Evolutionary conservation across 2,888 invertebrate genomes (phyloP).

Genomic region (Netelia melanura): DNA sequence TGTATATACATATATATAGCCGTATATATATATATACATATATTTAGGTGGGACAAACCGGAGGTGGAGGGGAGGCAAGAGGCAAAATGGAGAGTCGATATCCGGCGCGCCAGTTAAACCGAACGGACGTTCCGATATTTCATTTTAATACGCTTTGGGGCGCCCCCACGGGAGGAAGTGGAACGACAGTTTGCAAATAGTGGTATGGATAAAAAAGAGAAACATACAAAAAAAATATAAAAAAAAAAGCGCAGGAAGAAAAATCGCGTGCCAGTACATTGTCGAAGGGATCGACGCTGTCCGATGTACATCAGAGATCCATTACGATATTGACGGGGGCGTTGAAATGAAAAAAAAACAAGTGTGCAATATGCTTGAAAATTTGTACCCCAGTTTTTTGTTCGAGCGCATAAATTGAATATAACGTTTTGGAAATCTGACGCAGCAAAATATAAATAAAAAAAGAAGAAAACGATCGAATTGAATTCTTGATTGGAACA

Average conservation of each 20-base stretch:
- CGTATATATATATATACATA: slow-evolving; percentile 28
- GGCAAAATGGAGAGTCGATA: slow-evolving; percentile 60
- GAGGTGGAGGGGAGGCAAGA: slow-evolving; percentile 15
- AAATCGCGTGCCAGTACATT: slow-evolving; percentile 6
- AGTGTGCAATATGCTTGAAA: slow-evolving; percentile 4
- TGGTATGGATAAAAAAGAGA: slow-evolving; percentile 20
- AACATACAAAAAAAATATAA: slow-evolving; percentile 13
- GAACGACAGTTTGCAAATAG: slow-evolving; percentile 46
- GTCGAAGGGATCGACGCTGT: slow-evolving; percentile 23
- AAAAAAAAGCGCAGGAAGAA: slow-evolving; percentile 1
- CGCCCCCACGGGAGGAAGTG: slow-evolving; percentile 15
- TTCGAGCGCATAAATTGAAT: background rate
- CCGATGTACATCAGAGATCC: slow-evolving; percentile 41
- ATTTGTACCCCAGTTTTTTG: background rate
- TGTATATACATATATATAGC: too few relatives aligned
- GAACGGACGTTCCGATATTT: slow-evolving; percentile 63
- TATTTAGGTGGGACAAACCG: slow-evolving; percentile 6
- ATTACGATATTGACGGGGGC: slow-evolving; percentile 35
- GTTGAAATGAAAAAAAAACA: slow-evolving; percentile 7
- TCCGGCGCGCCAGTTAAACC: slow-evolving; percentile 62
- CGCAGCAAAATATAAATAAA: background rate
- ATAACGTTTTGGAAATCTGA: slow-evolving; percentile 1
- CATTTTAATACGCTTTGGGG: slow-evolving; percentile 60
- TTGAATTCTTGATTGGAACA: background rate
- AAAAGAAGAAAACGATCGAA: background rate